These are phyloP conservation scores for Mycteria americana DNA, from an alignment of 2,797 vertebrate genomes.

Conservation along the genomic window DNA sequence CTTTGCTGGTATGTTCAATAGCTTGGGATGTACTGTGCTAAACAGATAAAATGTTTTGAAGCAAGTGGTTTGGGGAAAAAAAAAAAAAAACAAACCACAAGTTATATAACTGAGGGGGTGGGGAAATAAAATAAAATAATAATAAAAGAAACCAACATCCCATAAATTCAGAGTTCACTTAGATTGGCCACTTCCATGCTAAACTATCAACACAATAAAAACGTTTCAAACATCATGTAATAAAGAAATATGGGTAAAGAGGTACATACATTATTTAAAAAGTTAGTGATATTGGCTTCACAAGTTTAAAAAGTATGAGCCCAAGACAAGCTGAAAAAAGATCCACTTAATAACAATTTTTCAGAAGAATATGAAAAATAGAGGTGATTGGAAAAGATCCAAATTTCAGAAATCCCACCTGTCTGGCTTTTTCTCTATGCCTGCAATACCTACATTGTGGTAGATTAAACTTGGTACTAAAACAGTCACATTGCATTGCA, in stretches of 20 bases:
- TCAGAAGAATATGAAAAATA: background rate
- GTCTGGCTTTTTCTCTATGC: background rate
- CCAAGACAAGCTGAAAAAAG: background rate
- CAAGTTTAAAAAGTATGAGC: background rate
- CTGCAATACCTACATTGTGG: background rate
- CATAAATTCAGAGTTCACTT: fast-evolving
- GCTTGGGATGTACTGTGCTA: conserved; percentile 8
- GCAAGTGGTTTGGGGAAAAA: background rate
- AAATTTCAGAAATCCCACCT: background rate
- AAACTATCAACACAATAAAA: background rate
- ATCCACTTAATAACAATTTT: background rate
- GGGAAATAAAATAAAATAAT: background rate
- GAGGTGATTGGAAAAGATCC: background rate
- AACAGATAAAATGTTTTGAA: conserved; percentile 38
- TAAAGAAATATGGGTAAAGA: background rate
- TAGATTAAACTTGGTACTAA: background rate
- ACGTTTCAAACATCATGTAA: background rate
- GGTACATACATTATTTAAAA: background rate
- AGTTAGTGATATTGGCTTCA: background rate
- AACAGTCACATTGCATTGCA: background rate
- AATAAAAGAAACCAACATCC: background rate
- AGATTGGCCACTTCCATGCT: background rate
- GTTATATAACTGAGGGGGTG: background rate
- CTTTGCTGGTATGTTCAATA: conserved; percentile 10
- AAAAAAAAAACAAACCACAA: background rate